A percentile compares a stretch with the other conserved stretches of the same genome.
phyloP scores from a whole-genome alignment of 64 coral and sea anemone species.

The Dendronephthya gigantea region DNA sequence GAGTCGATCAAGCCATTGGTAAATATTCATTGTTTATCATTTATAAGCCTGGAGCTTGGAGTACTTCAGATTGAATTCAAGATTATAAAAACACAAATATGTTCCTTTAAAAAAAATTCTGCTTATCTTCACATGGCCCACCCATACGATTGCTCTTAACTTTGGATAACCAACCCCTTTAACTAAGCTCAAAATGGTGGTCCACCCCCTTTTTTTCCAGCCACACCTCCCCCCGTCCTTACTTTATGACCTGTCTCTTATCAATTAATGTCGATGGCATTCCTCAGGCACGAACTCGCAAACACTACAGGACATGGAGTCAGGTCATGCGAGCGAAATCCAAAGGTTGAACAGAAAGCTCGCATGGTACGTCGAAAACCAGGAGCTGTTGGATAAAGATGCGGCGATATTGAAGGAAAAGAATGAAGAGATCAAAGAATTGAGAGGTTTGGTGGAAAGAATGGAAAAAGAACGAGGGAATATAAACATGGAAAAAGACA shows the following conservation, averaged over 20 bases:
- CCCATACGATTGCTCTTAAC: too few species aligned
- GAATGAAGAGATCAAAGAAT: constrained; percentile 76
- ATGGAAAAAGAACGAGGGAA: constrained; percentile 62
- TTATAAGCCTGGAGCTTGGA: neutral
- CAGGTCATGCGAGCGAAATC: constrained; percentile 42
- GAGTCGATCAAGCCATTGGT: constrained; percentile 53
- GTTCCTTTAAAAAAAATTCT: too few species aligned
- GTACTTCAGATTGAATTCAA: too few species aligned
- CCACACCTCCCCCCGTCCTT: too few species aligned
- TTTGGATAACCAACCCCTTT: too few species aligned
- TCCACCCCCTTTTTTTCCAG: too few species aligned
- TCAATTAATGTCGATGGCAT: too few species aligned
- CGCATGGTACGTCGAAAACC: constrained; percentile 95
- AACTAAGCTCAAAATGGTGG: too few species aligned
- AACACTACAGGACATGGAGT: constrained; percentile 48
- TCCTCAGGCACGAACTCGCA: constrained; percentile 48
- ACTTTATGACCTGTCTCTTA: too few species aligned
- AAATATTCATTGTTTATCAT: neutral
- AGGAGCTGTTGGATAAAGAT: constrained; percentile 79
- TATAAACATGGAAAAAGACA: constrained; percentile 50
- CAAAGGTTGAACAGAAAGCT: constrained; percentile 80
- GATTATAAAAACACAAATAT: too few species aligned
- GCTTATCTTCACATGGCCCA: too few species aligned
- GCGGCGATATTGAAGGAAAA: constrained; percentile 56
- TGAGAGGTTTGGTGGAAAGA: constrained; percentile 54